Evolutionary conservation across 2,797 vertebrate genomes (phyloP).

Genomic region (Thunnus albacares): DNA sequence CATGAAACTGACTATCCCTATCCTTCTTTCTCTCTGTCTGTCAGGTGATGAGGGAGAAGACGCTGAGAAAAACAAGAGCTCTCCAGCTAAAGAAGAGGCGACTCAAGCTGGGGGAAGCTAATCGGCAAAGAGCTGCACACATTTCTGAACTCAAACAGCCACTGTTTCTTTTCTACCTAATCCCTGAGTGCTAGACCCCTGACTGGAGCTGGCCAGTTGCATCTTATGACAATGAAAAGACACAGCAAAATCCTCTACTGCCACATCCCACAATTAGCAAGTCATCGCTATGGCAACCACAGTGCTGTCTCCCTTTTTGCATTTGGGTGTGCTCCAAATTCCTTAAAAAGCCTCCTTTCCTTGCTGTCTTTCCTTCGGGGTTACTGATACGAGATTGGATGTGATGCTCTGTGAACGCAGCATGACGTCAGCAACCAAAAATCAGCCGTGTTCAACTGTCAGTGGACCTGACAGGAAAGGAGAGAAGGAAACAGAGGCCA

Average conservation of each 20-base stretch:
- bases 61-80: slow-evolving; percentile 49
- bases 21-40: slow-evolving; percentile 23
- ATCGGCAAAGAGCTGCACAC: slow-evolving; percentile 26
- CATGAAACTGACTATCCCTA: slow-evolving; percentile 25
- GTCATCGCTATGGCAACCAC: slow-evolving; percentile 40
- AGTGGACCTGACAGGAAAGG: slow-evolving; percentile 21
- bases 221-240: slow-evolving; percentile 39
- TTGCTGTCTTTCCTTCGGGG: slow-evolving; percentile 39
- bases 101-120: slow-evolving; percentile 62
- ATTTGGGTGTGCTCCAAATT: slow-evolving; percentile 30
- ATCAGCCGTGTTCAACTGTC: slow-evolving; percentile 3
- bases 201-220: slow-evolving; percentile 27
- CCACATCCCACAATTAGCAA: slow-evolving; percentile 21
- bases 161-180: slow-evolving; percentile 10
- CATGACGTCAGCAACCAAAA: slow-evolving; percentile 13
- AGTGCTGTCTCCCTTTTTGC: slow-evolving; percentile 14
- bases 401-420: slow-evolving; percentile 14
- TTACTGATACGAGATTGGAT: slow-evolving; percentile 27
- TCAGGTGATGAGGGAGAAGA: slow-evolving; percentile 68
- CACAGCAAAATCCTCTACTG: slow-evolving; percentile 23
- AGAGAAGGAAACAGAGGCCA: slow-evolving; percentile 8
- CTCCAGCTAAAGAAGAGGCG: slow-evolving; percentile 68
- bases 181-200: slow-evolving; percentile 21
- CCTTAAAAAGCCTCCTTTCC: slow-evolving; percentile 46
- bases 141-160: slow-evolving; percentile 27